Conservation (phyloP, 2,797 vertebrate species). For the Oreonectes daqikongensis region DNA sequence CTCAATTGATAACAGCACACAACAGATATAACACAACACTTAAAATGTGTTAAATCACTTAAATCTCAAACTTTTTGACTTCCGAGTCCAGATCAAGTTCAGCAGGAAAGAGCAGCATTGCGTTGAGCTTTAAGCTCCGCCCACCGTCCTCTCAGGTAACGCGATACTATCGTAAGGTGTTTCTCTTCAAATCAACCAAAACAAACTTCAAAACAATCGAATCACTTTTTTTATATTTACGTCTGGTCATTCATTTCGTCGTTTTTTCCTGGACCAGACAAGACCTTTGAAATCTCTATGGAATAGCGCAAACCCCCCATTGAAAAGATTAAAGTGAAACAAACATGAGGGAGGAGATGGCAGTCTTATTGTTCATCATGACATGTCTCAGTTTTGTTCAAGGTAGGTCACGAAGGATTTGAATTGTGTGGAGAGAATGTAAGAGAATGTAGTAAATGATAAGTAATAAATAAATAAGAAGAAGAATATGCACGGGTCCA, state of each 20-base stretch:
- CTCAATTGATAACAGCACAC: too few relatives aligned
- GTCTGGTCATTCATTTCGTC: not conserved
- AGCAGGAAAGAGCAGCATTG: too few relatives aligned
- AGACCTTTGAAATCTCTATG: not conserved
- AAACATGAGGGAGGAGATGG: not conserved
- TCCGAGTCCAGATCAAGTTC: too few relatives aligned
- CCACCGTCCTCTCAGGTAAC: not conserved
- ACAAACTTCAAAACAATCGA: not conserved
- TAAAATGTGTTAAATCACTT: too few relatives aligned
- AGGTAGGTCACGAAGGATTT: conserved; percentile 2
- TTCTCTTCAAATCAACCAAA: not conserved
- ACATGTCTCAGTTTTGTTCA: not conserved
- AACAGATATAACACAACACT: too few relatives aligned
- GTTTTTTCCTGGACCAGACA: not conserved
- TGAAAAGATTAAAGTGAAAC: not conserved
- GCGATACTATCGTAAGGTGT: not conserved
- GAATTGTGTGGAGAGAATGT: too few relatives aligned
- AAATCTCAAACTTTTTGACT: too few relatives aligned
- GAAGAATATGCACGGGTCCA: not conserved
- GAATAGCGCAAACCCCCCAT: not conserved
- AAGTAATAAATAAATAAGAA: too few relatives aligned
- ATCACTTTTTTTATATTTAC: not conserved
- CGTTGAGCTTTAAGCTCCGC: not conserved
- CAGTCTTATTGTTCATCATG: not conserved
- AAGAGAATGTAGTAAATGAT: too few relatives aligned